Base-by-base conservation (phyloP, 2,888 invertebrate species). In the Panzeria rudis region DNA sequence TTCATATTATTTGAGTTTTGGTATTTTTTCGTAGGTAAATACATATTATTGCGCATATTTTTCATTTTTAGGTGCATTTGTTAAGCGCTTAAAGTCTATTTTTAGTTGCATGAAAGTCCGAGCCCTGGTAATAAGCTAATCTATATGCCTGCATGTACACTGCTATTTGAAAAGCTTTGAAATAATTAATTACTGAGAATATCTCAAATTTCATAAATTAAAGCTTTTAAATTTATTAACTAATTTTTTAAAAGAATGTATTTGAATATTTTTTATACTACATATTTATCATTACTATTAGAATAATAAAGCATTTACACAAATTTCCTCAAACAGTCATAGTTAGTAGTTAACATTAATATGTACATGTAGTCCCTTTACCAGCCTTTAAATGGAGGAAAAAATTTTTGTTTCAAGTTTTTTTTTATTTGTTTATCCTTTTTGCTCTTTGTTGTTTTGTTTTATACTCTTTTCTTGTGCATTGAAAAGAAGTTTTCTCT, bases 401-500 rank as follows among this genome's bases (percentile, higher is more conserved):
- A 81, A 61, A 20, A n/a, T 2, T 3, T 71, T 29, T 56, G 59
- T 81, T 75, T 69, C 52, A 71, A 76, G 82, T 76, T 82, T 56
- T 68, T 54, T 64, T 29, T 66, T 56, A 32, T 38, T 25, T 62
- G 9, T n/a, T 52, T 52, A 41, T 50, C 11, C 20, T 41, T 54
- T 64, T 47, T 56, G 15, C 32, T 80, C 44, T 59, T 52, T 59
- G 71, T 56, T 61, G 52, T 59, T 78, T 56, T 64, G 32, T 47
- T 72, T 69, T 38, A 11, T 62, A 25, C 69, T 71, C 54, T 76
- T 69, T 64, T 64, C 56, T 80, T 80, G 50, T 82, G 69, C 76
- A 62, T 76, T 82, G 82, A 76, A 71, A 82, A 82, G 54, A 82
- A 76, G 52, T 71, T 82, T 76, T 82, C 72, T 72, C 56, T 64